Base-by-base conservation (phyloP, 92 coral and sea anemone species). In the Diadumene lineata region DNA sequence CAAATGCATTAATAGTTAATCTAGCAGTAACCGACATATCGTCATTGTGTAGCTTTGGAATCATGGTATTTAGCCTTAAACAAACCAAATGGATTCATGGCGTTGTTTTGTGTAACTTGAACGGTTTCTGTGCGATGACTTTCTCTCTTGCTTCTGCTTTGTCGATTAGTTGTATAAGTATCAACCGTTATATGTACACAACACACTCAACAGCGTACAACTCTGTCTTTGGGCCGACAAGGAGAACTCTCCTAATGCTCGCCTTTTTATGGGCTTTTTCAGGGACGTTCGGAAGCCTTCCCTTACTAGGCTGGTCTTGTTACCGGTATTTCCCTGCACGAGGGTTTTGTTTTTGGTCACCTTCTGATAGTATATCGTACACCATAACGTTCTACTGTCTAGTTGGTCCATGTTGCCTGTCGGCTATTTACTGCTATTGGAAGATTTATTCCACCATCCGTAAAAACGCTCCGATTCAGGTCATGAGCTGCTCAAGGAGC, bases 111-210 rank as follows among this genome's bases (percentile, higher is more conserved):
- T 82, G 86, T 60, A 30, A 75, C 27, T 26, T 76, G 15, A 74
- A 68, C 50, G 86, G 82, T 3, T 74, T 82, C 27, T 33, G 51
- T 0, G 27, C 61, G 8, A 67, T 82, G 74, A 62, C 86, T 24
- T 82, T 82, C 63, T 76, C 77, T 4, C 31, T 82, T 19, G 82
- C 86, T 0, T 82, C 86, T 23, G 81, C 86, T n/a, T 51, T 82
- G 65, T 74, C 80, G 16, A 73, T 81, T 23, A 81, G 85, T 77
- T 79, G 74, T 28, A 81, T 81, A 17, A 81, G 85, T 46, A 70
- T 81, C 9, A 81, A 55, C 29, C 53, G 71, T 15, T 81, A 64
- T 23, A 26, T 81, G 22, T 34, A 34, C 29, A 81, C 80, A 22
- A 61, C 51, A 56, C 66, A 66, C 11, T 18, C 50, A 1, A 27